A percentile compares a stretch with the other conserved stretches of the same genome.
Conservation (phyloP, 1,140 invertebrate genomes). For the Brachionus sp. region DNA sequence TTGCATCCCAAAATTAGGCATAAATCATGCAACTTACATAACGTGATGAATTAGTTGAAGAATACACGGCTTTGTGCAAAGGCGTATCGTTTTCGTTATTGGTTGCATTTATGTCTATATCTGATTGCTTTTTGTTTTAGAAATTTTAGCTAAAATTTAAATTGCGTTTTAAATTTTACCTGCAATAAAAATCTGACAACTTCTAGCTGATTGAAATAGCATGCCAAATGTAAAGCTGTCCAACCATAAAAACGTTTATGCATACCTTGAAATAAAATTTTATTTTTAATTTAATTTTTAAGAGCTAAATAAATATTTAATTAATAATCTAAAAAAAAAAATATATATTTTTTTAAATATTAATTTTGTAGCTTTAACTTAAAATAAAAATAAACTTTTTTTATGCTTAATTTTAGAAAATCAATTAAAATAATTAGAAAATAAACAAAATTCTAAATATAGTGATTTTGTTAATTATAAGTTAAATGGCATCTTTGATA, state of each 20-base stretch:
- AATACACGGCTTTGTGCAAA: conserved; percentile 61
- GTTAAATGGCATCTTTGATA: neutral
- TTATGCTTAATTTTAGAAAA: too few species aligned
- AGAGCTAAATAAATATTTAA: too few species aligned
- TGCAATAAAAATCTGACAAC: conserved; percentile 15
- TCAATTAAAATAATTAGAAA: too few species aligned
- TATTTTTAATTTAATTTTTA: too few species aligned
- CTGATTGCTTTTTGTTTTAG: conserved; percentile 50
- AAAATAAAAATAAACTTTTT: too few species aligned
- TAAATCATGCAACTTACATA: conserved; percentile 46
- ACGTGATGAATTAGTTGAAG: conserved; percentile 51
- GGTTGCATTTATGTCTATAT: conserved; percentile 59
- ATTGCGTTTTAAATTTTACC: conserved; percentile 8
- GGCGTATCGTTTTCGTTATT: conserved; percentile 62
- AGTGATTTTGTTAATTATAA: too few species aligned
- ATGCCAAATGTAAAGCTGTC: conserved; percentile 30
- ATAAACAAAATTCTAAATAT: too few species aligned
- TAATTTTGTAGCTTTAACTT: too few species aligned
- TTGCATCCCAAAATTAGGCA: conserved; percentile 48
- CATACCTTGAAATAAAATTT: neutral
- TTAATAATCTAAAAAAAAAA: too few species aligned
- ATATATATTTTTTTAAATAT: too few species aligned
- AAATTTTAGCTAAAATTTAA: neutral
- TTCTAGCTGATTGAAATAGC: conserved; percentile 40
- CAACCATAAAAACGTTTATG: conserved; percentile 44